Conservation (phyloP, 2,888 invertebrate genomes). For the Epirrhoe tristata region DNA sequence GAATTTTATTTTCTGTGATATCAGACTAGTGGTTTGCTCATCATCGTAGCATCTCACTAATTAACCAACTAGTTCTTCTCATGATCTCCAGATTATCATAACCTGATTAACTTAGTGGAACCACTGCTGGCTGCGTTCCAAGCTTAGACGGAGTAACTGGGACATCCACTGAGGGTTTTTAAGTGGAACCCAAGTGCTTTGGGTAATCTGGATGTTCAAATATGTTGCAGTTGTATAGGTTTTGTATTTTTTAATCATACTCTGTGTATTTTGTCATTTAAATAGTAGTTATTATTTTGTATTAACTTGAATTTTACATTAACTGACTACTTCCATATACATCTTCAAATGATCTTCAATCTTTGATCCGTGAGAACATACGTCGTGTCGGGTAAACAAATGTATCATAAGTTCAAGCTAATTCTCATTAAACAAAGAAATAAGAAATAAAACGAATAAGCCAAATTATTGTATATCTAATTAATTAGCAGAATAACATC, state of each 20-base stretch:
- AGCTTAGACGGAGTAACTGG: constrained; percentile 15
- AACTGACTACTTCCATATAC: too few species aligned
- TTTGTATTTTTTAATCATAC: background rate
- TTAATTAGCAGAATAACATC: constrained; percentile 29
- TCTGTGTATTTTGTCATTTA: too few species aligned
- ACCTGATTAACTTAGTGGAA: constrained; percentile 16
- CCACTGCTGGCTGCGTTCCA: constrained; percentile 18
- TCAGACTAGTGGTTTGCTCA: too few species aligned
- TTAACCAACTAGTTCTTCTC: background rate
- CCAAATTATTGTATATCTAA: constrained; percentile 18
- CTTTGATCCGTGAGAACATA: too few species aligned
- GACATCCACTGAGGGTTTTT: constrained; percentile 16
- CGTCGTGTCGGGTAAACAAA: too few species aligned
- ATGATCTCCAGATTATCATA: constrained; percentile 20
- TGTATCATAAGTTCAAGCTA: background rate
- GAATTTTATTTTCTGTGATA: too few species aligned
- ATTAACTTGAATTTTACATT: too few species aligned
- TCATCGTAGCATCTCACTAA: background rate
- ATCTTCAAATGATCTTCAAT: too few species aligned
- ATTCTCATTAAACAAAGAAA: background rate
- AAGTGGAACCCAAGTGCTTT: constrained; percentile 8
- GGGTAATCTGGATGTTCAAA: constrained; percentile 9
- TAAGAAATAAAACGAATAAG: constrained; percentile 5
- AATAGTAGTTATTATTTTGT: too few species aligned
- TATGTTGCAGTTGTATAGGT: background rate